Evolutionary conservation across 2,888 invertebrate species (phyloP).

Genomic region (Epistrophe grossulariae): DNA sequence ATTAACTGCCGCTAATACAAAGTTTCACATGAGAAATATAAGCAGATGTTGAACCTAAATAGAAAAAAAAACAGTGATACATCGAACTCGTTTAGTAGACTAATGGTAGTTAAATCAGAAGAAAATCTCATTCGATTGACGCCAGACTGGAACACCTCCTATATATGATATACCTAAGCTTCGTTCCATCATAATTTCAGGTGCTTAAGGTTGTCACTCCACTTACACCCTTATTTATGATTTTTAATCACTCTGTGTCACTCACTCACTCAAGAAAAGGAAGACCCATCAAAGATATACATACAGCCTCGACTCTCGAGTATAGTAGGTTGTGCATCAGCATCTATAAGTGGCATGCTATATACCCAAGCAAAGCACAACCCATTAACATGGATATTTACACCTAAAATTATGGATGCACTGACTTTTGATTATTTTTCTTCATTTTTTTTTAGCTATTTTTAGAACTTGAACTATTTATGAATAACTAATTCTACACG

Average conservation of each 20-base stretch:
- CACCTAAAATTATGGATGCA: constrained; percentile 62
- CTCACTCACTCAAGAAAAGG: constrained; percentile 24
- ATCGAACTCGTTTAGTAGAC: background rate
- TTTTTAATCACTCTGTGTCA: constrained; percentile 62
- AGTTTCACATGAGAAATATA: constrained; percentile 50
- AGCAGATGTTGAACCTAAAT: background rate
- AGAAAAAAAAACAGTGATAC: background rate
- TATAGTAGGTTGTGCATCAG: background rate
- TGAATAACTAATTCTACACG: constrained; percentile 38
- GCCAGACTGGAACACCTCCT: constrained; percentile 5
- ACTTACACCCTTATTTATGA: constrained; percentile 61
- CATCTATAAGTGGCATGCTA: constrained; percentile 45
- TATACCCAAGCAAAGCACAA: background rate
- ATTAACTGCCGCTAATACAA: background rate
- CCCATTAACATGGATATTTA: constrained; percentile 56
- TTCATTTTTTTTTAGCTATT: background rate
- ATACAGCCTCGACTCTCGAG: constrained; percentile 14
- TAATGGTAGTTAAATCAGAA: constrained; percentile 22
- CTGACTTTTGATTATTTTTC: constrained; percentile 2
- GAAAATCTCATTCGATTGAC: constrained; percentile 5
- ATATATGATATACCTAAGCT: too few relatives aligned
- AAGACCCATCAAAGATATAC: constrained; percentile 22
- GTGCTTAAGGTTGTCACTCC: constrained; percentile 60
- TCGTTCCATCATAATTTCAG: constrained; percentile 47
- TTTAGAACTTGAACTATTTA: constrained; percentile 45